phyloP scores from a whole-genome alignment of 1,140 invertebrate genomes.

The Neodiprion virginianus region DNA sequence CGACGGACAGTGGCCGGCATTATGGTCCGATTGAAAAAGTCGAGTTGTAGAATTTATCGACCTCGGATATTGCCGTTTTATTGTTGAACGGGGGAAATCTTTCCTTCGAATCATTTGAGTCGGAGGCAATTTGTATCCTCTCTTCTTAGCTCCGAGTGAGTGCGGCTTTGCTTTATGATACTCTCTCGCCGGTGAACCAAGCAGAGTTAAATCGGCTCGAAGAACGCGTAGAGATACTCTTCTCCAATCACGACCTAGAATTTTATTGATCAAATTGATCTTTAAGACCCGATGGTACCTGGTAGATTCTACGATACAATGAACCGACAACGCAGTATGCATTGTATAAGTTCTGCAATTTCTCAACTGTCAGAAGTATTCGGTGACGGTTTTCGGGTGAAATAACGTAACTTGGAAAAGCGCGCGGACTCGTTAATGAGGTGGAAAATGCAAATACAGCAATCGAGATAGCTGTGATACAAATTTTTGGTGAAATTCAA shows the following conservation, averaged over 20 bases:
- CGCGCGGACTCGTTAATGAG: too few relatives aligned
- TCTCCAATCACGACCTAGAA: background rate
- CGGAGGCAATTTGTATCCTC: conserved; percentile 7
- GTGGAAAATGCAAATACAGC: too few relatives aligned
- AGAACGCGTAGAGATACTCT: background rate
- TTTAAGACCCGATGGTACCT: too few relatives aligned
- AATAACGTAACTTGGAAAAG: too few relatives aligned
- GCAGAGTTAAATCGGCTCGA: background rate
- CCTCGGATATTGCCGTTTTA: conserved; percentile 4
- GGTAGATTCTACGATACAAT: too few relatives aligned
- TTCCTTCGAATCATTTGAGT: background rate
- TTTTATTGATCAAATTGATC: too few relatives aligned
- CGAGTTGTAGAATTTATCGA: background rate
- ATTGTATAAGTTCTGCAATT: too few relatives aligned
- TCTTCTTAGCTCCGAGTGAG: background rate
- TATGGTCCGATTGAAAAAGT: background rate
- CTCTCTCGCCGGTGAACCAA: background rate
- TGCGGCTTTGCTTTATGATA: conserved; percentile 7
- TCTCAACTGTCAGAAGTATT: too few relatives aligned
- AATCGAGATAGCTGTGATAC: too few relatives aligned
- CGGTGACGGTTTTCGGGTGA: too few relatives aligned
- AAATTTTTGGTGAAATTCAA: too few relatives aligned
- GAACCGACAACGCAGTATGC: too few relatives aligned
- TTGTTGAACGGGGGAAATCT: conserved; percentile 3
- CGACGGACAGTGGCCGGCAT: background rate